Percentiles rank a stretch among this genome's conserved stretches.
These are phyloP conservation scores for Calameuta filiformis DNA, from an alignment of 2,888 invertebrate genomes.

Conservation along the genomic window DNA sequence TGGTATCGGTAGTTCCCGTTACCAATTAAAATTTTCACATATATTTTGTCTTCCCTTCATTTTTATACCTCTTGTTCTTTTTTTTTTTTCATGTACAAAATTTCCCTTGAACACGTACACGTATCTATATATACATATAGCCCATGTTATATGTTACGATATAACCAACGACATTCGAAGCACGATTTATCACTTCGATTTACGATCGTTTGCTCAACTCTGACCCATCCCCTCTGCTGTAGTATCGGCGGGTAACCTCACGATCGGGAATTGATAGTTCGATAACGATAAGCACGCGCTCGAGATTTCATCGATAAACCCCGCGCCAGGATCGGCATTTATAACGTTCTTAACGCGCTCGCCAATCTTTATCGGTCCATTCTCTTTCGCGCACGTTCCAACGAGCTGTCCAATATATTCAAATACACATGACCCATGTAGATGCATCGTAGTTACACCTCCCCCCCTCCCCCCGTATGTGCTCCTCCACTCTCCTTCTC, in stretches of 20 bases:
- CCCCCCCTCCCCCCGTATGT: background rate
- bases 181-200: background rate
- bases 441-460: background rate
- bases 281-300: slow-evolving; percentile 2
- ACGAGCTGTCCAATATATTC: background rate
- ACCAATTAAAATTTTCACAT: background rate
- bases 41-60: background rate
- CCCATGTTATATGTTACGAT: background rate
- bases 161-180: background rate
- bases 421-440: background rate
- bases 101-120: background rate
- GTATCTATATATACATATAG: background rate
- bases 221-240: slow-evolving; percentile 2
- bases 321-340: background rate
- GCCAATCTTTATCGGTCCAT: background rate
- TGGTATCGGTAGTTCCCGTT: background rate
- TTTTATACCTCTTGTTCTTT: background rate
- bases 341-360: slow-evolving; percentile 18
- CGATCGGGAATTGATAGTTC: slow-evolving; percentile 4
- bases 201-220: slow-evolving; percentile 8
- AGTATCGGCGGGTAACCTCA: slow-evolving; percentile 10
- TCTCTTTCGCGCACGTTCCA: background rate
- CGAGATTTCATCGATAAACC: slow-evolving; percentile 1
- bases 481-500: background rate
- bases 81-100: background rate